Evolutionary conservation across 2,888 invertebrate species (phyloP).

Genomic region (Hipparchia sbordonii): DNA sequence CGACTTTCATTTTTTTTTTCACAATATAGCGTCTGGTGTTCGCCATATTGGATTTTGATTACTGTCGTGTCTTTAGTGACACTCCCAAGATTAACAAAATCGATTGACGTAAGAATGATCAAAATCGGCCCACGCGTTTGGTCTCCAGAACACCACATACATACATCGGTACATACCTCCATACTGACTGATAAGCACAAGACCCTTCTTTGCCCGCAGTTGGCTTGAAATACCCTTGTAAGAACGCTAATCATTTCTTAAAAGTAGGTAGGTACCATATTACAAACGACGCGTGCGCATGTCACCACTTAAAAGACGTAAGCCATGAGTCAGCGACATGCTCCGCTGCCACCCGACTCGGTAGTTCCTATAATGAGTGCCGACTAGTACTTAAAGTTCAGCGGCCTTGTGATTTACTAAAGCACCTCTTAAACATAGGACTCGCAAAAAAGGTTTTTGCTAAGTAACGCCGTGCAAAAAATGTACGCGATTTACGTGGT

Average conservation of each 20-base stretch:
- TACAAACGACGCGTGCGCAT: conserved; percentile 10
- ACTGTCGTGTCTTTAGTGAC: no score
- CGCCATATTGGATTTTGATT: no score
- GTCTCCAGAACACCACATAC: no score
- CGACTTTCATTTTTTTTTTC: no score
- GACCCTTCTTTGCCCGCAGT: no score
- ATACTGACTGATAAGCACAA: no score
- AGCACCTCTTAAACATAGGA: conserved; percentile 4
- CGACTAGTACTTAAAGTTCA: conserved; percentile 4
- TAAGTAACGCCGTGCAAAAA: not conserved
- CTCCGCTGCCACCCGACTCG: conserved; percentile 2
- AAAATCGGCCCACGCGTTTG: no score
- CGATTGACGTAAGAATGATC: no score
- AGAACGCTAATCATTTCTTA: not conserved
- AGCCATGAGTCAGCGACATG: conserved; percentile 8
- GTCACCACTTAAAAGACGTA: conserved; percentile 8
- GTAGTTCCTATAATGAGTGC: not conserved
- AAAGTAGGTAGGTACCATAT: not conserved
- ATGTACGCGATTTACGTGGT: not conserved
- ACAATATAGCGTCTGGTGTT: no score
- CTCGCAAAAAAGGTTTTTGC: conserved; percentile 1
- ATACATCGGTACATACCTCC: no score
- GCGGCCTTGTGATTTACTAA: conserved; percentile 16
- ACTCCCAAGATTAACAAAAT: no score
- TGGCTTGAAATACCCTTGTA: no score